These are phyloP conservation scores for Austrolebias charrua DNA, from an alignment of 2,797 vertebrate genomes.

Conservation along the genomic window DNA sequence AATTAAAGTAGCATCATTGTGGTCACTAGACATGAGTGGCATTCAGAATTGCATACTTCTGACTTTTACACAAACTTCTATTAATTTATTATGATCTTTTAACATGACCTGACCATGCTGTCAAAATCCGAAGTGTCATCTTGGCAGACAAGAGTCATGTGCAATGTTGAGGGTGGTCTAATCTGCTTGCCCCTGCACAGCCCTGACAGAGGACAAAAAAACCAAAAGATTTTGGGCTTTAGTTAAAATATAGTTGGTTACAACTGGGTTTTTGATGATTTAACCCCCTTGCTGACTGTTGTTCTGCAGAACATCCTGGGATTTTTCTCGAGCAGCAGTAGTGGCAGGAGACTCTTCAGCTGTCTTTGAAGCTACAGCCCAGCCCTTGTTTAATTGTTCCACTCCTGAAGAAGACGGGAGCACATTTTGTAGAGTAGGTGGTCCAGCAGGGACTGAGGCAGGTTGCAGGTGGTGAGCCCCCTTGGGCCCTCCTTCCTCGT, in stretches of 20 bases:
- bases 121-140: no score
- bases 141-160: neutral
- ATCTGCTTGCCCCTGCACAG: neutral
- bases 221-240: neutral
- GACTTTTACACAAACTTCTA: slow-evolving; percentile 10
- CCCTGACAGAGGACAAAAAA: neutral
- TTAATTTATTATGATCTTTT: neutral
- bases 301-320: slow-evolving; percentile 11
- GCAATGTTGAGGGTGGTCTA: neutral
- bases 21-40: slow-evolving; percentile 27
- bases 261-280: slow-evolving; percentile 9
- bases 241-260: neutral
- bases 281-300: slow-evolving; percentile 18
- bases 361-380: slow-evolving; percentile 7
- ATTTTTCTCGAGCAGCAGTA: slow-evolving; percentile 14
- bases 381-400: slow-evolving; percentile 7
- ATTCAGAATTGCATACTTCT: slow-evolving; percentile 18
- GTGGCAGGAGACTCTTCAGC: slow-evolving; percentile 1
- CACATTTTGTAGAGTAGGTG: slow-evolving; percentile 35
- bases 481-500: slow-evolving; percentile 12
- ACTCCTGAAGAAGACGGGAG: slow-evolving; percentile 4
- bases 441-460: neutral
- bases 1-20: slow-evolving; percentile 53
- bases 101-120: neutral
- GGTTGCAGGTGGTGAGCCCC: slow-evolving; percentile 5